Conservation (phyloP, 2,113 vertebrate species). For the Xiphophorus couchianus region DNA sequence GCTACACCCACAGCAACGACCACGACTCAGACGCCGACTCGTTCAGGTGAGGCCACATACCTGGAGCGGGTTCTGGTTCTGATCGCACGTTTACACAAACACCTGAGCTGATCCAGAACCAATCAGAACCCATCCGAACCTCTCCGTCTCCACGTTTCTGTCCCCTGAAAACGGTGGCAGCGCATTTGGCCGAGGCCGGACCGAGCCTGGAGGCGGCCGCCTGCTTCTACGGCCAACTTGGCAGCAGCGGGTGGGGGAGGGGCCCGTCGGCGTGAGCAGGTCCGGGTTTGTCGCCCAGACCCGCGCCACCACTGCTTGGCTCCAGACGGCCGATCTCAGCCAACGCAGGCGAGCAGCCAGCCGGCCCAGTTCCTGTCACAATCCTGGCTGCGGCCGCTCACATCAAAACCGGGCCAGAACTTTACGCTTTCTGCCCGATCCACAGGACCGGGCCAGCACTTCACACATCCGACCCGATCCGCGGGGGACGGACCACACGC, state of each 20-base stretch:
- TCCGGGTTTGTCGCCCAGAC: slow-evolving; percentile 56
- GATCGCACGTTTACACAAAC: too few relatives aligned
- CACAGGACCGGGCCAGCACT: too few relatives aligned
- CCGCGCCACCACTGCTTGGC: slow-evolving; percentile 42
- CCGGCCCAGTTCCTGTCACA: neutral
- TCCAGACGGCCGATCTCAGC: slow-evolving; percentile 21
- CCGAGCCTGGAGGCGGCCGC: slow-evolving; percentile 17
- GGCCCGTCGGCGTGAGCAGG: slow-evolving; percentile 24
- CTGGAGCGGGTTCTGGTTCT: neutral
- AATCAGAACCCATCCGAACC: too few relatives aligned
- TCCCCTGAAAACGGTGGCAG: slow-evolving; percentile 21
- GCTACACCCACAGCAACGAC: slow-evolving; percentile 86
- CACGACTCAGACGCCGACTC: slow-evolving; percentile 42
- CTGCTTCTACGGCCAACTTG: slow-evolving; percentile 62
- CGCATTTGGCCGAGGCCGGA: slow-evolving; percentile 43
- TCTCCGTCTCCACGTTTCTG: neutral
- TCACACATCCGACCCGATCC: too few relatives aligned
- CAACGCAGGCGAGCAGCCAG: slow-evolving; percentile 22
- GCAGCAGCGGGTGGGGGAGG: slow-evolving; percentile 7
- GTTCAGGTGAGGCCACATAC: too few relatives aligned
- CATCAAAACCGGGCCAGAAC: neutral
- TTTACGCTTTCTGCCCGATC: neutral
- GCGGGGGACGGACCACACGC: too few relatives aligned
- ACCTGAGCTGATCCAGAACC: too few relatives aligned
- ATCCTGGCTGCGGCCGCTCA: neutral